Evolutionary conservation across 2,113 vertebrate genomes (phyloP).

Genomic region (Lepisosteus osseus): DNA sequence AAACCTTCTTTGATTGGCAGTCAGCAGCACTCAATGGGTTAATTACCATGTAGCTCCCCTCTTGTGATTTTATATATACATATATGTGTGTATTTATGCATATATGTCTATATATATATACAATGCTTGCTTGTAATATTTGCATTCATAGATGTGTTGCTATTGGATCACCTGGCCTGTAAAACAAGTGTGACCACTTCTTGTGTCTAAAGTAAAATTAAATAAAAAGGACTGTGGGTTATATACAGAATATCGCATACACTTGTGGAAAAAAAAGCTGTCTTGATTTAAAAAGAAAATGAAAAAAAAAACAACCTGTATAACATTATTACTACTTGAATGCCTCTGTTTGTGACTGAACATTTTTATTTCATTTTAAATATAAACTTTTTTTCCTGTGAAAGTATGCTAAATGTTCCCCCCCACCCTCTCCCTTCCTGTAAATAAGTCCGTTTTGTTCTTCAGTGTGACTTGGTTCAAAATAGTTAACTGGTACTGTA

Average conservation of each 20-base stretch:
- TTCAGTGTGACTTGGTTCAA: slow-evolving; percentile 86
- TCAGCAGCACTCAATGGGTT: slow-evolving; percentile 76
- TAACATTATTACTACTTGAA: slow-evolving; percentile 99
- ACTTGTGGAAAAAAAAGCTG: slow-evolving; percentile 63
- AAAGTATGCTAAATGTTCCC: slow-evolving; percentile 97
- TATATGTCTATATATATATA: slow-evolving; percentile 56
- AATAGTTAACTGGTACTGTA: slow-evolving; percentile 99
- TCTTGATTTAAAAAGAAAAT: slow-evolving; percentile 74
- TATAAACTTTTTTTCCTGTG: slow-evolving; percentile 80
- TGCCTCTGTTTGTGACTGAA: slow-evolving; percentile 97
- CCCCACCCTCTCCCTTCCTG: slow-evolving; percentile 73
- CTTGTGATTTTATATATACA: slow-evolving; percentile 57
- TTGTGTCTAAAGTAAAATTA: slow-evolving; percentile 64
- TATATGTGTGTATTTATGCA: too few species aligned
- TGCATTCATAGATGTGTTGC: slow-evolving; percentile 81
- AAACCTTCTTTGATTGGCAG: slow-evolving; percentile 27
- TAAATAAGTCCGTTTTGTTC: slow-evolving; percentile 95
- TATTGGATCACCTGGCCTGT: slow-evolving; percentile 77
- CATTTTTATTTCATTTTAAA: slow-evolving; percentile 81
- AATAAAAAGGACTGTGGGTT: slow-evolving; percentile 61
- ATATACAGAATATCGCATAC: slow-evolving; percentile 67
- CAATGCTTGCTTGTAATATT: slow-evolving; percentile 84
- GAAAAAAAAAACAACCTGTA: slow-evolving; percentile 84
- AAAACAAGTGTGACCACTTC: slow-evolving; percentile 76
- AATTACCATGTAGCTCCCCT: slow-evolving; percentile 71